Evolutionary conservation across 2,797 vertebrate genomes (phyloP), one percentile per base, ranked within the genome.

Genomic region (Sitta carolinensis): DNA sequence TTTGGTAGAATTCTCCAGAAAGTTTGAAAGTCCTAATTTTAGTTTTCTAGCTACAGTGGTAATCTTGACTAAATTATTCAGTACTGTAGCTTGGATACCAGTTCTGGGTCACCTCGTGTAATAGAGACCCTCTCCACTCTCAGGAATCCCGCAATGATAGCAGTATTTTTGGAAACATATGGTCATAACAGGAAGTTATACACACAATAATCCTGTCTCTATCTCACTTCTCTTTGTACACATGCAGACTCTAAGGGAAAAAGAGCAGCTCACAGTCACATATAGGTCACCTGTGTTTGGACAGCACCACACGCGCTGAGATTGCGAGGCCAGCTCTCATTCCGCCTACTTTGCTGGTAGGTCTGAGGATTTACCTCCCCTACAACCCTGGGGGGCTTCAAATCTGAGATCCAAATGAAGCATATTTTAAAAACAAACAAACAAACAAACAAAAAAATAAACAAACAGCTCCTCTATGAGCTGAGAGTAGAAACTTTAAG

Each of bases 401-500:
- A 82, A 63, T 50, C 32, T 63, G 67, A 55, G 23, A 29, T 73
- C 32, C 43, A 82, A 45, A 45, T 67, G 55, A 89, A 13, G 10
- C 42, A 59, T 47, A 59, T 21, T 43, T 50, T 25, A 25, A 34
- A 62, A 57, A 45, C 36, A 47, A 16, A 0, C 3, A 42, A 13
- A 3, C 1, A 5, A 42, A 23, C 15, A 62, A 57, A 48, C n/a
- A 43, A 14, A 0, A 2, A 40, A 13, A 3, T 1, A 5, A 40
- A 23, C 13, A 54, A 66, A 32, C 5, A 14, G 4, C 85, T 94
- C 23, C 36, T n/a, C 3, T 54, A 34, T 45, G 79, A 75, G 3
- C 36, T 59, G 38, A 59, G 36, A 84, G 36, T 16, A 42, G 55
- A 93, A 82, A 40, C n/a, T 57, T 36, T 25, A 75, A 54, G 21